Evolutionary conservation across 1,140 invertebrate species (phyloP).

Genomic region (Copidosoma floridanum): DNA sequence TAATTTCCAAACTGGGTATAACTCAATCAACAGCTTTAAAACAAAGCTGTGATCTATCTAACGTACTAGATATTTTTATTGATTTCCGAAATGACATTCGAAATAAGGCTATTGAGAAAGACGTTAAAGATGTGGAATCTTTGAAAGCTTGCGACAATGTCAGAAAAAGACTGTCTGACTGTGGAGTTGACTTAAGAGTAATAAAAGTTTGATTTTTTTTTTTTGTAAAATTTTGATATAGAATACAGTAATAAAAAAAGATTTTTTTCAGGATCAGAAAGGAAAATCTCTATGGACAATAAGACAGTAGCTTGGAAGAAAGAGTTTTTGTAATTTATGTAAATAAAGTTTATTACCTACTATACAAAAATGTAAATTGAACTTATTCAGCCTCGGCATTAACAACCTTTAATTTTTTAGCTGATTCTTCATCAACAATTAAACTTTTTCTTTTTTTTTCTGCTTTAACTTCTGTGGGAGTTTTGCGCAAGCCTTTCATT

Average conservation of each 20-base stretch:
- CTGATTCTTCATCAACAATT: conserved; percentile 29
- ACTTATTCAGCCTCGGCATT: conserved; percentile 24
- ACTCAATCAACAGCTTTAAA: conserved; percentile 11
- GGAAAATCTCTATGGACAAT: conserved; percentile 20
- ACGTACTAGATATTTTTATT: conserved; percentile 62
- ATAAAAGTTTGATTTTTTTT: neutral
- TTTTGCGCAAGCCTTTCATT: conserved; percentile 87
- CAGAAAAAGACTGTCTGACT: conserved; percentile 63
- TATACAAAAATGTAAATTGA: conserved; percentile 22
- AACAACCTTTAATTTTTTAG: conserved; percentile 35
- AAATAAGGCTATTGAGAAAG: conserved; percentile 54
- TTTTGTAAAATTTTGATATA: conserved; percentile 1
- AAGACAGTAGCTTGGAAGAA: neutral
- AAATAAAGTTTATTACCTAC: conserved; percentile 23
- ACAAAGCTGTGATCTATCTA: conserved; percentile 33
- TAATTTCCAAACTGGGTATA: conserved; percentile 43
- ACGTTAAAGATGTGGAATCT: conserved; percentile 60
- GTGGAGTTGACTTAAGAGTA: conserved; percentile 64
- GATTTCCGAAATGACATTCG: conserved; percentile 63
- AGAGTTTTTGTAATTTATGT: conserved; percentile 1
- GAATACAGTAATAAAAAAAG: too few species aligned
- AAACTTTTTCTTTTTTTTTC: conserved; percentile 59
- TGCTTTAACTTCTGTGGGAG: conserved; percentile 66
- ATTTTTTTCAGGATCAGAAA: conserved; percentile 20
- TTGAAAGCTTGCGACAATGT: conserved; percentile 71